Percentiles rank a stretch among this genome's conserved stretches.
phyloP scores from a whole-genome alignment of 2,797 vertebrate genomes.

The Lycodopsis pacificus region DNA sequence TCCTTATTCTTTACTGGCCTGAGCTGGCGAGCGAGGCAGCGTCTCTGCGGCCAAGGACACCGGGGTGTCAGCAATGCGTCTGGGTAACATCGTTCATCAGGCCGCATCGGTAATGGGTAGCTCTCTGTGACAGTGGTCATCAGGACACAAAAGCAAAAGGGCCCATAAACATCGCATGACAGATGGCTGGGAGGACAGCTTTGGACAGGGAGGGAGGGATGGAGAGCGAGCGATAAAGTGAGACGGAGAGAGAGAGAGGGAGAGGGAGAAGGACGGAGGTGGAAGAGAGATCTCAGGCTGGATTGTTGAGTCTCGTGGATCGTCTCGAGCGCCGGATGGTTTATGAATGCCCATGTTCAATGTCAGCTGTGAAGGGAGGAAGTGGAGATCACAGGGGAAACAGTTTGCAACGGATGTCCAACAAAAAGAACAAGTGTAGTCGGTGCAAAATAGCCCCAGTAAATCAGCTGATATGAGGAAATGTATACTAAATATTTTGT shows the following conservation, averaged over 20 bases:
- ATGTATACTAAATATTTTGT: conserved; percentile 23
- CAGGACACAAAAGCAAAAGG: conserved; percentile 86
- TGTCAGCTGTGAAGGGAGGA: conserved; percentile 64
- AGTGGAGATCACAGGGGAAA: conserved; percentile 46
- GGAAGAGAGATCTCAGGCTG: conserved; percentile 77
- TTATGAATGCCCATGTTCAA: conserved; percentile 71
- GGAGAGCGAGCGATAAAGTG: conserved; percentile 74
- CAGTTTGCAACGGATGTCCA: conserved; percentile 32
- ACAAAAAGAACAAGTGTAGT: conserved; percentile 16
- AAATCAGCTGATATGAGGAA: conserved; percentile 29
- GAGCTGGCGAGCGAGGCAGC: conserved; percentile 62
- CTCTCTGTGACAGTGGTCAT: conserved; percentile 86
- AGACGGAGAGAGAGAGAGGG: conserved; percentile 61
- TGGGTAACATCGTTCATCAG: conserved; percentile 83
- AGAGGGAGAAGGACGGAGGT: conserved; percentile 72
- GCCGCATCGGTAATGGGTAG: conserved; percentile 84
- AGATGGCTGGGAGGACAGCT: conserved; percentile 83
- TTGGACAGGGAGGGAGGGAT: conserved; percentile 75
- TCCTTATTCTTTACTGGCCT: conserved; percentile 77
- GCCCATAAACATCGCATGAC: conserved; percentile 86
- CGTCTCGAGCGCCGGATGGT: conserved; percentile 58
- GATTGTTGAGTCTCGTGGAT: conserved; percentile 69
- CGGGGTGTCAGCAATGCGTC: conserved; percentile 77
- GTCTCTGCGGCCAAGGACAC: conserved; percentile 84
- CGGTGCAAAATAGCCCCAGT: conserved; percentile 15